A percentile compares a stretch with the other conserved stretches of the same genome.
These are phyloP conservation scores for Empis livida DNA, from an alignment of 2,888 invertebrate species.

Conservation along the genomic window DNA sequence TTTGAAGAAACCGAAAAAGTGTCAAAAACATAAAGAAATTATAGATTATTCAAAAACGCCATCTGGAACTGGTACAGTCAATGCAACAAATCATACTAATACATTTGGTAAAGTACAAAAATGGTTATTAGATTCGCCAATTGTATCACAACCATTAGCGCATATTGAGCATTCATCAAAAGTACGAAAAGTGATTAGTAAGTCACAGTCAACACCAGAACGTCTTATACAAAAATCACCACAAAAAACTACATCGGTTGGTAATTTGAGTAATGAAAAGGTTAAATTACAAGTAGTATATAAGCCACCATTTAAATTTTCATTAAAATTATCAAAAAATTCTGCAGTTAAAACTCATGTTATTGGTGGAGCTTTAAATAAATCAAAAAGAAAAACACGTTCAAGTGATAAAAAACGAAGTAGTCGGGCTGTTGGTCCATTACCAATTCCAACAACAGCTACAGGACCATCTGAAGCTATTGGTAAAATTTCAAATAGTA, in stretches of 20 bases:
- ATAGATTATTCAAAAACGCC: conserved; percentile 52
- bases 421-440: conserved; percentile 13
- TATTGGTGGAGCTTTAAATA: conserved; percentile 21
- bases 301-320: conserved; percentile 78
- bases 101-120: conserved; percentile 68
- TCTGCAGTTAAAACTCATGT: conserved; percentile 35
- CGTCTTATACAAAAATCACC: conserved; percentile 50
- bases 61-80: conserved; percentile 24
- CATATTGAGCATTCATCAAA: conserved; percentile 35
- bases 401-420: conserved; percentile 17
- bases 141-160: conserved; percentile 32
- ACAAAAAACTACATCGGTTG: conserved; percentile 55
- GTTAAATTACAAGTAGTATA: conserved; percentile 73
- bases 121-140: conserved; percentile 66
- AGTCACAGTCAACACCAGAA: conserved; percentile 74
- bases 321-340: conserved; percentile 51
- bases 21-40: conserved; percentile 53
- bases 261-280: conserved; percentile 53
- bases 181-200: conserved; percentile 45
- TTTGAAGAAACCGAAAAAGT: conserved; percentile 36
- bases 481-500: conserved; percentile 12
- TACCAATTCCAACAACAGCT: neutral
- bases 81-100: conserved; percentile 37
- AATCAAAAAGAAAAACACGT: conserved; percentile 22
- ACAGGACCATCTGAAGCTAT: conserved; percentile 12